Conservation (phyloP, 2,113 vertebrate genomes). For the Camelus dromedarius region DNA sequence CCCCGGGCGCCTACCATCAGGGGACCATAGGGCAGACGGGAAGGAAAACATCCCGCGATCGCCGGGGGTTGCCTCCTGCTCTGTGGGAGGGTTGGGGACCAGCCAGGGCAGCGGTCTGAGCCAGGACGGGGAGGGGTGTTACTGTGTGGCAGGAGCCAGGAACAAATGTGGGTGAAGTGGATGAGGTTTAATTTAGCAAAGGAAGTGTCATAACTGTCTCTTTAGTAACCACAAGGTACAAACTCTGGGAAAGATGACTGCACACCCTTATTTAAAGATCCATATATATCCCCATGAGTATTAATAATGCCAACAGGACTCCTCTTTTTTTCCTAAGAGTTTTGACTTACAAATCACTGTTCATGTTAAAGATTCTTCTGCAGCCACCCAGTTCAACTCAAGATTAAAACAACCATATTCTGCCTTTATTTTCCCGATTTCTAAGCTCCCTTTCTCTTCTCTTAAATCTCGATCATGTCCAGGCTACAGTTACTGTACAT, state of each 20-base stretch:
- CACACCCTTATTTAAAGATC: slow-evolving; percentile 22
- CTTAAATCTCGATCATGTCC: background rate
- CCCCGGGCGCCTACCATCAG: slow-evolving; percentile 61
- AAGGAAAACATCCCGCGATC: slow-evolving; percentile 72
- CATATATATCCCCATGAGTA: background rate
- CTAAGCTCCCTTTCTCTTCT: background rate
- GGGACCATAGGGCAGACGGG: slow-evolving; percentile 48
- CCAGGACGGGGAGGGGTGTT: slow-evolving; percentile 36
- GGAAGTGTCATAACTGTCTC: slow-evolving; percentile 51
- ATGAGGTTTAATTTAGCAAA: slow-evolving; percentile 66
- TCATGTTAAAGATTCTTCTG: background rate
- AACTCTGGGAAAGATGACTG: slow-evolving; percentile 49
- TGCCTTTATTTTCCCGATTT: slow-evolving; percentile 16
- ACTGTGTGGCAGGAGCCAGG: slow-evolving; percentile 44
- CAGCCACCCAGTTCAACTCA: slow-evolving; percentile 1
- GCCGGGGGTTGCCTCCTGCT: slow-evolving; percentile 53
- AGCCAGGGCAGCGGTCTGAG: slow-evolving; percentile 27
- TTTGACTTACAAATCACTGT: slow-evolving; percentile 39
- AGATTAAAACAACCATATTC: background rate
- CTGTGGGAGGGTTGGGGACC: slow-evolving; percentile 54
- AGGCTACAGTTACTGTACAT: background rate
- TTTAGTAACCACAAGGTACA: slow-evolving; percentile 59
- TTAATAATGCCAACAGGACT: slow-evolving; percentile 6
- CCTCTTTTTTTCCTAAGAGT: background rate
- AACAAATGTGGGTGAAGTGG: slow-evolving; percentile 75